phyloP scores from a whole-genome alignment of 2,797 vertebrate genomes.

The Hemitrygon akajei region DNA sequence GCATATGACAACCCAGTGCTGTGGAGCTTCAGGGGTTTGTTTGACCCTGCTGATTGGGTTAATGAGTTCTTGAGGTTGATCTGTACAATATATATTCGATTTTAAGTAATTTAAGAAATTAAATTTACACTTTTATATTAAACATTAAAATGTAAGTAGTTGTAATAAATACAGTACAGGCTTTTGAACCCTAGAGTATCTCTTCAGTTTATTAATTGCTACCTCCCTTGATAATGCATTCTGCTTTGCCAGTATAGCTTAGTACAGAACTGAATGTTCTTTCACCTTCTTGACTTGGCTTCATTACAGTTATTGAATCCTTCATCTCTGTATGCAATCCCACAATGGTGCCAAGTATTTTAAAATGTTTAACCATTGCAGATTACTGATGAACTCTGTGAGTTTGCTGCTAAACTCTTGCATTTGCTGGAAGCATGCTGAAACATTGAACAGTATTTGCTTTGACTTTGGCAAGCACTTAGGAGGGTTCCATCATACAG shows the following conservation, averaged over 20 bases:
- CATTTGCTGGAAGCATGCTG: neutral
- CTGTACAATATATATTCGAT: neutral
- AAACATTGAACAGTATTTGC: neutral
- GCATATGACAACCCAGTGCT: neutral
- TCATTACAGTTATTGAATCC: neutral
- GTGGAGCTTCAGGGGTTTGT: neutral
- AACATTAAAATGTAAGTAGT: neutral
- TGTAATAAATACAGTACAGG: neutral
- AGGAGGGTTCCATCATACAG: neutral
- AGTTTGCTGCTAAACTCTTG: slow-evolving; percentile 16
- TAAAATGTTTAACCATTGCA: slow-evolving; percentile 27
- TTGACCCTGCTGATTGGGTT: neutral
- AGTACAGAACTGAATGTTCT: slow-evolving; percentile 31
- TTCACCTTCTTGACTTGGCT: slow-evolving; percentile 30
- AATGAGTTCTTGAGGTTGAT: neutral
- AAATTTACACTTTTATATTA: neutral
- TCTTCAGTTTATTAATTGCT: slow-evolving; percentile 25
- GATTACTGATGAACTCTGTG: neutral
- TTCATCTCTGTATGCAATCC: neutral
- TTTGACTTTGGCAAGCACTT: neutral
- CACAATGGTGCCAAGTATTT: neutral
- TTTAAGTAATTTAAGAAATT: neutral
- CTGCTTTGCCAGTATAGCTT: neutral
- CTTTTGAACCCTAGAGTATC: neutral
- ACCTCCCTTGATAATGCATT: slow-evolving; percentile 8